phyloP scores from a whole-genome alignment of 2,113 vertebrate genomes.

The Pelusios castaneus region DNA sequence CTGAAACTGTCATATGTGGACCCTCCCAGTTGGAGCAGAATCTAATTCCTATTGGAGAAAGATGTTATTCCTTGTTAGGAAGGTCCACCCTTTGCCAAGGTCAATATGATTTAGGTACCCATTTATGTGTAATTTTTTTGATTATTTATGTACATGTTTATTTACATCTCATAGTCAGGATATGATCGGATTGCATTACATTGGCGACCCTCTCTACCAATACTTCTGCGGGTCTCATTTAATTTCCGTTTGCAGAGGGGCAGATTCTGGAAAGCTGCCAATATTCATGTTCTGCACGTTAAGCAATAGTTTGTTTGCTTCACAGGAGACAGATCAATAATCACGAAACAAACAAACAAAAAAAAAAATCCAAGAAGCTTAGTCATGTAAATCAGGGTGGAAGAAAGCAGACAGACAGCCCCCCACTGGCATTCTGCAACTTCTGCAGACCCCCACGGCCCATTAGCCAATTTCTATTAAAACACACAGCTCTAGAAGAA shows the following conservation, averaged over 20 bases:
- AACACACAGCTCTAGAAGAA: constrained; percentile 71
- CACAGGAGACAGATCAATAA: constrained; percentile 73
- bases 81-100: neutral
- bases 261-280: constrained; percentile 56
- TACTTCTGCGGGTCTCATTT: neutral
- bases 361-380: constrained; percentile 72
- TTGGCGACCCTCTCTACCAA: neutral
- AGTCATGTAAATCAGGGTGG: constrained; percentile 78
- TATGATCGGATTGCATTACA: neutral
- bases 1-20: neutral
- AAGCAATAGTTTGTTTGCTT: constrained; percentile 77
- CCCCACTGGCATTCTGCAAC: constrained; percentile 75
- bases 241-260: constrained; percentile 9
- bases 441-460: constrained; percentile 68
- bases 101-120: constrained; percentile 11
- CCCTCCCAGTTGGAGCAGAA: constrained; percentile 5
- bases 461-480: constrained; percentile 74
- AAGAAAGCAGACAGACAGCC: constrained; percentile 61
- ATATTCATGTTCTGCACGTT: constrained; percentile 42
- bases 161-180: neutral
- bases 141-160: constrained; percentile 4
- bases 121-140: constrained; percentile 21
- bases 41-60: constrained; percentile 22
- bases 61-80: neutral
- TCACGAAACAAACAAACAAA: constrained; percentile 73